Base-by-base conservation (phyloP, 2,113 vertebrate genomes). In the Clarias magur region DNA sequence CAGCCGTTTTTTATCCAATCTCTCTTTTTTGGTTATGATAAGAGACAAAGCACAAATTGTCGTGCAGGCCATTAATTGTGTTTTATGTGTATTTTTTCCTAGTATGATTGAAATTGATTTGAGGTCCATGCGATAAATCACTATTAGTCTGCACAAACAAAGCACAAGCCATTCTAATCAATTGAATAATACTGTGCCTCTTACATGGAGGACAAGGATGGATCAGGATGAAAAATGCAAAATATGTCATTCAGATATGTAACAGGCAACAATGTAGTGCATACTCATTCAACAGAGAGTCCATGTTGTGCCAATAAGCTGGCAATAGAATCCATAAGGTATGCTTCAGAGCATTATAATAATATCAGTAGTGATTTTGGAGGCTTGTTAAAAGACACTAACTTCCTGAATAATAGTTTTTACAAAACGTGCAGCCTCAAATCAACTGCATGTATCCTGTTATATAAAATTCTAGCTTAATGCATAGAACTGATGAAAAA, bases 21-120 rank as follows among this genome's bases (percentile, higher is more conserved):
- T 85, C 67, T 83, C 76, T 82, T 67, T 75, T 54, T 82, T 76
- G 70, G 21, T 87, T 83, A 85, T 94, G 96, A 96, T 97, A 96
- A 96, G 96, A 94, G 95, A 97, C 96, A 96, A 96, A 92, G 83
- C 87, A 85, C 79, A 89, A 84, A 84, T 87, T 73, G 70, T 82
- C 30, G 59, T 85, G 62, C 65, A 86, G 86, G 73, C 75, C 80
- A 89, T 86, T 89, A 89, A 88, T 89, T 89, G 89, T 89, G 62
- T 85, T 89, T 89, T 88, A 88, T 88, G 84, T 89, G 83, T 85
- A 23, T 88, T 85, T 89, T 87, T 87, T 85, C 70, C 86, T 42
- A 79, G 70, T 87, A 82, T 89, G 86, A 89, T 79, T 87, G 88
- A 87, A 87, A 89, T 89, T 87, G 88, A 87, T 89, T 89, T 53